Conservation (phyloP, 2,113 vertebrate genomes). For the Urocitellus parryii region DNA sequence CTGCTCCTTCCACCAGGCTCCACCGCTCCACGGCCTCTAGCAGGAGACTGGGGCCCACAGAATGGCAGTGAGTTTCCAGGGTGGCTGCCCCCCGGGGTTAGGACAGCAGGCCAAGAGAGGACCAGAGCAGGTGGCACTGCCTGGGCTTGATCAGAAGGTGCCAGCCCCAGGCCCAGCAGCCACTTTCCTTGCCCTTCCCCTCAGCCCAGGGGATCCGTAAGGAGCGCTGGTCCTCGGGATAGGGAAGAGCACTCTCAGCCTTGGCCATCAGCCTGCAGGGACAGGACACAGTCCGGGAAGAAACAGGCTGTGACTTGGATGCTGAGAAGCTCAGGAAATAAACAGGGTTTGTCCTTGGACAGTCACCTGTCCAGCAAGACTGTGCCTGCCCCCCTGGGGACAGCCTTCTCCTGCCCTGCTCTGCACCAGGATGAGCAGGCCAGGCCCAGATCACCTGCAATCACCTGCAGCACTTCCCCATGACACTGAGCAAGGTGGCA, state of each 20-base stretch:
- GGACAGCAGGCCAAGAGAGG: not conserved
- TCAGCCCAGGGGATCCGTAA: not conserved
- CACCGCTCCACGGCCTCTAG: not conserved
- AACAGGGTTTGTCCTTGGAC: not conserved
- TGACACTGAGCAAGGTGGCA: not conserved
- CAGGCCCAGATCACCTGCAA: not conserved
- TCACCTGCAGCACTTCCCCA: not conserved
- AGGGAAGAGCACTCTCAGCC: not conserved
- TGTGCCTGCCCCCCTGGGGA: not conserved
- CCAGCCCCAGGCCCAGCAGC: not conserved
- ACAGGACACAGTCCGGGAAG: not conserved
- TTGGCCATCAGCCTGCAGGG: not conserved
- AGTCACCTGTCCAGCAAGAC: not conserved
- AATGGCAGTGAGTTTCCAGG: not conserved
- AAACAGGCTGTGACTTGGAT: not conserved
- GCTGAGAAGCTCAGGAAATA: not conserved
- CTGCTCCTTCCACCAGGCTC: not conserved
- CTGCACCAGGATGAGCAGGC: not conserved
- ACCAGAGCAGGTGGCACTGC: rapidly evolving
- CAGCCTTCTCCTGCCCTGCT: not conserved
- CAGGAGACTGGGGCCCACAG: not conserved
- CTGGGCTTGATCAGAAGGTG: not conserved
- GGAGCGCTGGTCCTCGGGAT: not conserved
- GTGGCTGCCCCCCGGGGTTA: not conserved
- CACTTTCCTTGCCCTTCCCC: not conserved